These are phyloP conservation scores for Bucorvus abyssinicus DNA, from an alignment of 2,797 vertebrate genomes.

Conservation along the genomic window DNA sequence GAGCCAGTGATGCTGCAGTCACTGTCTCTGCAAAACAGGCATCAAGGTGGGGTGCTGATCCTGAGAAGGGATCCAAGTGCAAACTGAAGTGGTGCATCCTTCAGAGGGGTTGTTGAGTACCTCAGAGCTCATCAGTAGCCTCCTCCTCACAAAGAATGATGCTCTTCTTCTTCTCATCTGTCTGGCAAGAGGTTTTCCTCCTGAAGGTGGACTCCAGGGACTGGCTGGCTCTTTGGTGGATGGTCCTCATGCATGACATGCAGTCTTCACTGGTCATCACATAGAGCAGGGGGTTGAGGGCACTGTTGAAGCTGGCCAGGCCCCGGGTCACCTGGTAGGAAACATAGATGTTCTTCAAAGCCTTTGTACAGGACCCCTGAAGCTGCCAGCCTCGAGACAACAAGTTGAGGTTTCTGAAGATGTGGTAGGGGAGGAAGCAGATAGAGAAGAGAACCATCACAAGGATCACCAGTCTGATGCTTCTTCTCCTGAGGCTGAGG, in stretches of 20 bases:
- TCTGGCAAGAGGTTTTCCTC: not conserved
- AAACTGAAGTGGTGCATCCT: not conserved
- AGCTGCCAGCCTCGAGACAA: conserved; percentile 65
- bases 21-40: not conserved
- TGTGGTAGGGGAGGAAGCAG: conserved; percentile 84
- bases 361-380: conserved; percentile 47
- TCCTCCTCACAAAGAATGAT: not conserved
- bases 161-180: not conserved
- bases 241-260: conserved; percentile 29
- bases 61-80: not conserved
- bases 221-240: not conserved
- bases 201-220: conserved; percentile 20
- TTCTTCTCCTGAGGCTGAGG: conserved; percentile 72
- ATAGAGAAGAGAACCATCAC: conserved; percentile 79
- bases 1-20: not conserved
- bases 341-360: conserved; percentile 70
- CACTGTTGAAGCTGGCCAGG: conserved; percentile 81
- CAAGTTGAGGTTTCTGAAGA: conserved; percentile 80
- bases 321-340: conserved; percentile 81
- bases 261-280: conserved; percentile 76
- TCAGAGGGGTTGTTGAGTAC: not conserved
- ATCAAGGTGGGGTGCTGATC: not conserved
- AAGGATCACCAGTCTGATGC: conserved; percentile 75
- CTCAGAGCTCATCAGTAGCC: conserved; percentile 38
- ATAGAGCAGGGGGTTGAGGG: conserved; percentile 83